Evolutionary conservation across 2,113 vertebrate species (phyloP).

Genomic region (Salvelinus sp.): DNA sequence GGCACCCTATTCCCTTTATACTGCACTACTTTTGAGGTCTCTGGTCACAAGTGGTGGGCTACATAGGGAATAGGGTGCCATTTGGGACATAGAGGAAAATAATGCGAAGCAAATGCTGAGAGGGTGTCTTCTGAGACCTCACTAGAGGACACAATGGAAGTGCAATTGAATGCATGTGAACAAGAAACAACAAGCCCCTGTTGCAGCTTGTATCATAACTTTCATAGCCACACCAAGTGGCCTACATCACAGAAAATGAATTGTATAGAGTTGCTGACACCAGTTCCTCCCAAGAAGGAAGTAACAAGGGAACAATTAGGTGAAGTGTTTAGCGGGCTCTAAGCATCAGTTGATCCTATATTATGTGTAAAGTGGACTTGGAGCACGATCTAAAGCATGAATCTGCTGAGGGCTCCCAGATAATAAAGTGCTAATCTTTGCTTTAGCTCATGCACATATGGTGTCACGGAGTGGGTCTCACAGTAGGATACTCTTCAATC

Average conservation of each 20-base stretch:
- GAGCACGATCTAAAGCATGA: neutral
- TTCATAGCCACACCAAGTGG: neutral
- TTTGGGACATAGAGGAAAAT: too few species aligned
- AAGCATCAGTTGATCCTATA: neutral
- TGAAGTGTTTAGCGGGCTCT: neutral
- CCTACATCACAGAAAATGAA: neutral
- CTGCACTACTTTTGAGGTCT: too few species aligned
- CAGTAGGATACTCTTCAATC: too few species aligned
- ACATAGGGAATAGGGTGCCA: too few species aligned
- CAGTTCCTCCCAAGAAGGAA: neutral
- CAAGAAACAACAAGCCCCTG: too few species aligned
- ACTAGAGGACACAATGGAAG: too few species aligned
- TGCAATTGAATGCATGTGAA: too few species aligned
- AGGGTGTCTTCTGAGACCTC: too few species aligned
- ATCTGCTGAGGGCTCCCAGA: neutral
- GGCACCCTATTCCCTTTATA: too few species aligned
- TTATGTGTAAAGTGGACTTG: neutral
- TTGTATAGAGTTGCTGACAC: neutral
- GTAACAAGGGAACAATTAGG: neutral
- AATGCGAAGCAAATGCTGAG: too few species aligned
- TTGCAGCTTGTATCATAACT: too few species aligned
- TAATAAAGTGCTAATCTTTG: neutral
- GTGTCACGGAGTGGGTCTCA: neutral
- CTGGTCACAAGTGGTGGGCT: too few species aligned
- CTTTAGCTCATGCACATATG: neutral